Evolutionary conservation across 2,888 invertebrate genomes (phyloP).

Genomic region (Drosophila peninsularis): DNA sequence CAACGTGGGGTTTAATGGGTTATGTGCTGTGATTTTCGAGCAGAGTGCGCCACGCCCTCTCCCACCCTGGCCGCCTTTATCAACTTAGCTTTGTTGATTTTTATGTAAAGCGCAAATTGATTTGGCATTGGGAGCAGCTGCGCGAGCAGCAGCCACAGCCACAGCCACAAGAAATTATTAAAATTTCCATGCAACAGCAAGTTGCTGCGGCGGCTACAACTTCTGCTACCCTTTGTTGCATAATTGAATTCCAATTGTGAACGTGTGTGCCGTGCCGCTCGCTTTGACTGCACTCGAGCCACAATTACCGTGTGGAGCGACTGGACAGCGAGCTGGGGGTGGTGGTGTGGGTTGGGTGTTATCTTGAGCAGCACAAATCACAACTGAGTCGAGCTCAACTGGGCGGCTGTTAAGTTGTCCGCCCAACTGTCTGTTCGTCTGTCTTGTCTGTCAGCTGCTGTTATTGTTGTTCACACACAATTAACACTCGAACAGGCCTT

Average conservation of each 20-base stretch:
- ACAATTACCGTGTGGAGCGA: constrained; percentile 13
- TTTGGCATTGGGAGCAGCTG: constrained; percentile 63
- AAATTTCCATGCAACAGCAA: constrained; percentile 35
- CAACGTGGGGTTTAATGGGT: constrained; percentile 71
- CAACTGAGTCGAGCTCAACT: constrained; percentile 9
- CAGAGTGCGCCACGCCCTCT: constrained; percentile 24
- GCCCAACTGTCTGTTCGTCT: constrained; percentile 16
- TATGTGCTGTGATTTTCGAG: constrained; percentile 75
- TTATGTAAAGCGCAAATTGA: constrained; percentile 75
- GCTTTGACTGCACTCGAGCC: constrained; percentile 8
- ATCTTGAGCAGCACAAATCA: constrained; percentile 45
- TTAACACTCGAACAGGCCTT: constrained; percentile 71
- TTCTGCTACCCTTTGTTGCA: constrained; percentile 36
- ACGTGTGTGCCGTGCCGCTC: constrained; percentile 3
- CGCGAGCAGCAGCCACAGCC: constrained; percentile 14
- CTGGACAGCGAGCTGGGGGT: neutral
- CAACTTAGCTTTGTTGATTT: constrained; percentile 62
- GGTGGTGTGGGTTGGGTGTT: neutral
- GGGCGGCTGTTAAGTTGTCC: constrained; percentile 16
- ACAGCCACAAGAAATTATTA: constrained; percentile 48
- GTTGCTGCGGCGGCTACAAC: constrained; percentile 10
- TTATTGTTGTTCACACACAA: constrained; percentile 72
- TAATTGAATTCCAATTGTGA: constrained; percentile 46
- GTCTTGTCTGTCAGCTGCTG: constrained; percentile 29
- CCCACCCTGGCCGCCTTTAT: constrained; percentile 1